A percentile compares a stretch with the other conserved stretches of the same genome.
These are phyloP conservation scores for Spicauda simplicius DNA, from an alignment of 2,888 invertebrate species.

Conservation along the genomic window DNA sequence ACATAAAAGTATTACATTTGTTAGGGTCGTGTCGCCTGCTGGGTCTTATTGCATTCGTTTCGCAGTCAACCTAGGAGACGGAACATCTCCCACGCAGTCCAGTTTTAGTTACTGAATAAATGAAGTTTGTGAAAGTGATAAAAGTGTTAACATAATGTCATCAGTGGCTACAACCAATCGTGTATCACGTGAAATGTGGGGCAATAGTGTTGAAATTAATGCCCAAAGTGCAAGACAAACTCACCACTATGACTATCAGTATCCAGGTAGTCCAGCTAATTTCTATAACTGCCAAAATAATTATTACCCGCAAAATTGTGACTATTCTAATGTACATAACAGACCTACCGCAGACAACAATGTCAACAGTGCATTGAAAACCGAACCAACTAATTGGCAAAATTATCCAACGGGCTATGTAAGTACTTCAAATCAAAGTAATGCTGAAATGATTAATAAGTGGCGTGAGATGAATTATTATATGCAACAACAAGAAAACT, in stretches of 20 bases:
- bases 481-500: slow-evolving; percentile 61
- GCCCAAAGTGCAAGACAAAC: slow-evolving; percentile 60
- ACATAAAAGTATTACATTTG: slow-evolving; percentile 83
- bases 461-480: slow-evolving; percentile 72
- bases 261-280: slow-evolving; percentile 54
- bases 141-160: slow-evolving; percentile 57
- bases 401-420: slow-evolving; percentile 59
- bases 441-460: slow-evolving; percentile 65
- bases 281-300: slow-evolving; percentile 65
- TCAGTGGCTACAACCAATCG: slow-evolving; percentile 68
- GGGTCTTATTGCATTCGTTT: slow-evolving; percentile 80
- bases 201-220: slow-evolving; percentile 64
- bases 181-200: slow-evolving; percentile 73
- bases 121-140: slow-evolving; percentile 56
- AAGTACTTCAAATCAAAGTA: slow-evolving; percentile 52
- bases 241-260: slow-evolving; percentile 63
- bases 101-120: slow-evolving; percentile 52
- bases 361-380: slow-evolving; percentile 59
- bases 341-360: slow-evolving; percentile 55
- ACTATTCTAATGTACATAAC: slow-evolving; percentile 57
- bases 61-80: slow-evolving; percentile 73
- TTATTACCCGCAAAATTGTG: slow-evolving; percentile 59
- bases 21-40: slow-evolving; percentile 77
- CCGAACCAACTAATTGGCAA: slow-evolving; percentile 67
- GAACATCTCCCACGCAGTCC: slow-evolving; percentile 73